A percentile compares a stretch with the other conserved stretches of the same genome.
Conservation (phyloP, 1,140 invertebrate species). For the Psix sp. region DNA sequence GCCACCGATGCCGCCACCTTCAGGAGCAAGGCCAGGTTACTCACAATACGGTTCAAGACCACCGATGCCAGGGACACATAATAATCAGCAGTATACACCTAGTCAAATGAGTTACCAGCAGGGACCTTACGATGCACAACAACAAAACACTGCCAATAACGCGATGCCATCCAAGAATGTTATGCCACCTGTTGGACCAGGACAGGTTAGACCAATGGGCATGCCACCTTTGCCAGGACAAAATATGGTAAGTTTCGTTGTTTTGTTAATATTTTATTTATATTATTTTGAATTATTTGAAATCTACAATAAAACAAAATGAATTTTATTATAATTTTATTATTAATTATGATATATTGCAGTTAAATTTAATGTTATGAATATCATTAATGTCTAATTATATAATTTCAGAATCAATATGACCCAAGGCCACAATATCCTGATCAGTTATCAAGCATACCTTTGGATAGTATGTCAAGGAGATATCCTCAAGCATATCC, state of each 20-base stretch:
- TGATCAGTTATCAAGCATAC: constrained; percentile 71
- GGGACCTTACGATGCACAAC: constrained; percentile 48
- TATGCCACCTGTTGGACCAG: constrained; percentile 8
- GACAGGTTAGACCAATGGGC: constrained; percentile 26
- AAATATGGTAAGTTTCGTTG: constrained; percentile 46
- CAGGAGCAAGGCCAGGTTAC: constrained; percentile 22
- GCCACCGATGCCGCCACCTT: neutral
- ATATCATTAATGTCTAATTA: neutral
- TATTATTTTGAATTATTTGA: neutral
- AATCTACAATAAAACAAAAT: constrained; percentile 59
- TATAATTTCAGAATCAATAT: constrained; percentile 56
- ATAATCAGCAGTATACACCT: constrained; percentile 62
- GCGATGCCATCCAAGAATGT: constrained; percentile 18
- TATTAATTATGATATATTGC: too few relatives aligned
- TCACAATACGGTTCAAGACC: constrained; percentile 11
- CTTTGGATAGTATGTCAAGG: constrained; percentile 73
- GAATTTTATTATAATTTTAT: constrained; percentile 21
- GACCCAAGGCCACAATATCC: constrained; percentile 63
- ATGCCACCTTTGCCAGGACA: constrained; percentile 61
- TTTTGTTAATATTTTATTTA: constrained; percentile 3
- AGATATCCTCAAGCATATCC: constrained; percentile 69
- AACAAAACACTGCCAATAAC: constrained; percentile 53
- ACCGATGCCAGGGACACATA: constrained; percentile 17
- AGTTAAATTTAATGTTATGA: neutral
- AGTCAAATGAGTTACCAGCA: constrained; percentile 66